Evolutionary conservation across 1,140 invertebrate genomes (phyloP).

Genomic region (Chlorops oryzae): DNA sequence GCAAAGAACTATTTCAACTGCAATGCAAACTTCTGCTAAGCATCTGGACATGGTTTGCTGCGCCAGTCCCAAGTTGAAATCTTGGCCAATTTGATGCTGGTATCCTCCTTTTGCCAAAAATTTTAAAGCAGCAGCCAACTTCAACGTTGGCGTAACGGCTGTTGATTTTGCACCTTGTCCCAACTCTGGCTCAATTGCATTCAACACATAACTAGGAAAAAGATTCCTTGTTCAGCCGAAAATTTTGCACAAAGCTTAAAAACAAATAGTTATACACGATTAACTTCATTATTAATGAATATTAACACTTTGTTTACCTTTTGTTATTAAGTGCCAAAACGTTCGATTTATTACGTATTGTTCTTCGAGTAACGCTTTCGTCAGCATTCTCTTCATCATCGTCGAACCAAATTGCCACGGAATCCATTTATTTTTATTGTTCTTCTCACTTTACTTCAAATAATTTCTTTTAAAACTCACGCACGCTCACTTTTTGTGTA

Average conservation of each 20-base stretch:
- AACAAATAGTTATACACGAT: conserved; percentile 1
- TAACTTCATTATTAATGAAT: not conserved
- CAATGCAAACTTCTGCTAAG: conserved; percentile 4
- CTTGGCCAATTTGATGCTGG: conserved; percentile 6
- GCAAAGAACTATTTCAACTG: conserved; percentile 2
- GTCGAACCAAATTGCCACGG: conserved; percentile 4
- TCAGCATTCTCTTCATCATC: not conserved
- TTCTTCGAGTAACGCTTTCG: conserved; percentile 1
- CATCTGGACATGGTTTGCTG: conserved; percentile 5
- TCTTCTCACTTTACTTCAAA: too few relatives aligned
- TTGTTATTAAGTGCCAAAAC: conserved; percentile 1
- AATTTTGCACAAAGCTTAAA: conserved; percentile 5
- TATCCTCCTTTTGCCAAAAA: conserved; percentile 6
- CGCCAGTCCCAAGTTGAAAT: not conserved
- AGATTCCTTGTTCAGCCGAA: conserved; percentile 2
- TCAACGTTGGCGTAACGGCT: not conserved
- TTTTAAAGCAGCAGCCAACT: conserved; percentile 2
- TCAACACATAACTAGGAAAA: conserved; percentile 3
- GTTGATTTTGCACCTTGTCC: not conserved
- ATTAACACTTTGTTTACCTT: not conserved
- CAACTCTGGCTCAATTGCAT: not conserved
- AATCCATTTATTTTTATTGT: not conserved
- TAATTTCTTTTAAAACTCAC: too few relatives aligned
- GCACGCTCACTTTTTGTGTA: too few relatives aligned
- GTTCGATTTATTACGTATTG: conserved; percentile 1